A percentile compares a stretch with the other conserved stretches of the same genome.
phyloP scores from a whole-genome alignment of 2,797 vertebrate species.

The Labroides dimidiatus region DNA sequence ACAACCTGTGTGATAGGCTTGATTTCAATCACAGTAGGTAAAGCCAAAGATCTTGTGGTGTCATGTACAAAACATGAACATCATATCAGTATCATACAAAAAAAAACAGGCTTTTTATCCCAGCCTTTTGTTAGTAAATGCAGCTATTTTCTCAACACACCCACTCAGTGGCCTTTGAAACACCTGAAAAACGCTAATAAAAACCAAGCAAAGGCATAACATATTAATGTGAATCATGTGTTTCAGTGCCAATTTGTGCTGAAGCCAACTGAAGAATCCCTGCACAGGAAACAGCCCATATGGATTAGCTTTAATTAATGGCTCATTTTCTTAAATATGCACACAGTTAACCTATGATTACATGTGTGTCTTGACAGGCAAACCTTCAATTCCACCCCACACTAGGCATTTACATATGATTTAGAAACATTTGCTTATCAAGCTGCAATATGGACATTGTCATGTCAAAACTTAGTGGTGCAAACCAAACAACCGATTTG shows the following conservation, averaged over 20 bases:
- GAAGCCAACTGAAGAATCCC: not conserved
- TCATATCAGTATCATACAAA: not conserved
- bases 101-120: slow-evolving; percentile 4
- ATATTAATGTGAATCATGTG: not conserved
- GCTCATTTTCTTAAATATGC: too few species aligned
- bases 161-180: slow-evolving; percentile 3
- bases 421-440: not conserved
- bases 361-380: not conserved
- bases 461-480: slow-evolving; percentile 16
- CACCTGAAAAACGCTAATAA: slow-evolving; percentile 9
- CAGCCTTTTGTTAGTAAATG: not conserved
- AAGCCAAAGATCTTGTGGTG: not conserved
- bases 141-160: not conserved
- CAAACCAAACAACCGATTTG: slow-evolving; percentile 1
- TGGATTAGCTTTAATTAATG: too few species aligned
- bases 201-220: not conserved
- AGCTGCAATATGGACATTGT: not conserved
- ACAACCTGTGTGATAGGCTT: too few species aligned
- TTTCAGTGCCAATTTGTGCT: not conserved
- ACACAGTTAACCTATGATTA: not conserved
- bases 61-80: not conserved
- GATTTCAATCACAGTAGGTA: too few species aligned
- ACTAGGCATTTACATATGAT: not conserved
- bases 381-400: not conserved
- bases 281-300: not conserved